Evolutionary conservation across 2,888 invertebrate species (phyloP).

Genomic region (Mylabris sibirica): DNA sequence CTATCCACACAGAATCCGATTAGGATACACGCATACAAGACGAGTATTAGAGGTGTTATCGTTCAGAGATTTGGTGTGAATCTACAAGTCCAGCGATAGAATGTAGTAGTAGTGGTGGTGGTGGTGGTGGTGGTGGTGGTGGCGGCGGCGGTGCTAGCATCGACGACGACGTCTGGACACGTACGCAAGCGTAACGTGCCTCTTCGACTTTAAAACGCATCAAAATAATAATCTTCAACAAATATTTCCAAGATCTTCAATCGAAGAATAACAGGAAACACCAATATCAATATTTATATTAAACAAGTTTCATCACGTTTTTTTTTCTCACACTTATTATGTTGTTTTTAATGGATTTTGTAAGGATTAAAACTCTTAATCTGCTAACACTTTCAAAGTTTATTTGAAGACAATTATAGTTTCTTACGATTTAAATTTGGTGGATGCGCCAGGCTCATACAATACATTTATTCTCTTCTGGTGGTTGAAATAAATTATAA

Average conservation of each 20-base stretch:
- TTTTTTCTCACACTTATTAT: not conserved
- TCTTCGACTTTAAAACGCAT: not conserved
- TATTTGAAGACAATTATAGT: not conserved
- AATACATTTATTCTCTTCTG: not conserved
- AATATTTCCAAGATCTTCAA: not conserved
- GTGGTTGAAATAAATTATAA: not conserved
- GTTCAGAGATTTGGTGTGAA: conserved; percentile 43
- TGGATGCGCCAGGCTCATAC: not conserved
- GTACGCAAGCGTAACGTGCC: conserved; percentile 38
- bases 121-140: conserved; percentile 20
- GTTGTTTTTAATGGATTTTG: not conserved
- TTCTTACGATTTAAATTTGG: not conserved
- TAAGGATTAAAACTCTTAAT: not conserved
- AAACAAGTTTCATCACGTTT: not conserved
- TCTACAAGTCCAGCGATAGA: conserved; percentile 46
- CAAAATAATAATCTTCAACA: not conserved
- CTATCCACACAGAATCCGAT: not conserved
- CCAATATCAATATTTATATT: not conserved
- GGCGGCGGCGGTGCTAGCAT: conserved; percentile 26
- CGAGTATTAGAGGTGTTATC: not conserved
- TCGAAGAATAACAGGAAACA: not conserved
- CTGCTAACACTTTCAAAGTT: not conserved
- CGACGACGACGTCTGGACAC: conserved; percentile 43
- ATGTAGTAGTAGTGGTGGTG: conserved; percentile 34
- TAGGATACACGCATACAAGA: not conserved